Base-by-base conservation (phyloP, 30 jellyfish, hydroid and myxozoan species). In the Hydra vulgaris region DNA sequence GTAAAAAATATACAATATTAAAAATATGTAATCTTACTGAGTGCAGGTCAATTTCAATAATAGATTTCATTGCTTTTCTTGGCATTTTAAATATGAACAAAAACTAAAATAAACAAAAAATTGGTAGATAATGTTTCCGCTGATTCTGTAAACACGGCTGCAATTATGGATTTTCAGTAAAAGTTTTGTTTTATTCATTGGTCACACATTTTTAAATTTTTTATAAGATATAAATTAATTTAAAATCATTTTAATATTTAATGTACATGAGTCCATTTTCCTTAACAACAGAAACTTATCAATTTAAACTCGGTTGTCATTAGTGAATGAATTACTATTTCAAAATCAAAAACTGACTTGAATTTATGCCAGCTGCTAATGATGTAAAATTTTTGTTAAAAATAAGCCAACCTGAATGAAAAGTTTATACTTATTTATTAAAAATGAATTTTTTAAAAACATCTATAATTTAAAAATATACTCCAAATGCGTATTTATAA, bases 11-110 rank as follows among this genome's bases (percentile, higher is more conserved):
- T 40, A 8, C 8, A 1, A 20, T 1, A 69, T 20, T 1, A 1
- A 15, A 15, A 69, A 1, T 21, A 20, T 21, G 26, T 25, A 72
- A 8, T 83, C 98, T 78, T 83, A 91, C 98, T 27, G 87, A 95
- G 66, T 91, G 98, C 52, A 91, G 76, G 68, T 91, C 98, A 15
- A 91, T 88, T 78, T 91, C 98, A 25, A 91, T 89, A 55, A 91
- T 88, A 79, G 96, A 91, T 83, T 80, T 91, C 90, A 91, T 91
- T 8, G 98, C 98, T 78, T 91, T 91, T 70, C 98, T 84, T 54
- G 98, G 98, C 98, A 91, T 91, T 66, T 83, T 88, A 72, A 54
- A 8, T 40, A 40, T 3, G 12, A 40, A 40, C 61, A 40, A 40
- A 40, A 40, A 40, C 12, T 40, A 40, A 40, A 40, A 12, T 53